Percentiles rank a stretch among this genome's conserved stretches.
Evolutionary conservation across 2,888 invertebrate genomes (phyloP).

Genomic region (Tinea pellionella): DNA sequence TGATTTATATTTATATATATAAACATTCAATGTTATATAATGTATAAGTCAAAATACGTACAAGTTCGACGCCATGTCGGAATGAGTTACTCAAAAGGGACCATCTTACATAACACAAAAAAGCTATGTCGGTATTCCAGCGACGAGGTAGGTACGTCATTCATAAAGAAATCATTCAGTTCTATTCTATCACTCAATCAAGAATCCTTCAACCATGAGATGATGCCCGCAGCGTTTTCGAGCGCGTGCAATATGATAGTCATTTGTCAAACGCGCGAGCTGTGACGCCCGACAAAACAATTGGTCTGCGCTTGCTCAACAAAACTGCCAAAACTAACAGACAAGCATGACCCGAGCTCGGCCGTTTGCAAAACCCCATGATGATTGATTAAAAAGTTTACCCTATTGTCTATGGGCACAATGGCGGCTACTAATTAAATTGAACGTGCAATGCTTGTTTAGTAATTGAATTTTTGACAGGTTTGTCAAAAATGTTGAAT

Average conservation of each 20-base stretch:
- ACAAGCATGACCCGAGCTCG: constrained; percentile 26
- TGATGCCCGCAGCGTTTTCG: constrained; percentile 16
- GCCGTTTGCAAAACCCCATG: constrained; percentile 16
- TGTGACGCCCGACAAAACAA: constrained; percentile 20
- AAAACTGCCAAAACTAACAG: constrained; percentile 33
- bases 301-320: constrained; percentile 29
- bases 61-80: background rate
- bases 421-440: constrained; percentile 40
- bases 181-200: constrained; percentile 18
- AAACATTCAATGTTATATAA: background rate
- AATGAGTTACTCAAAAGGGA: background rate
- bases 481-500: constrained; percentile 1
- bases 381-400: constrained; percentile 57
- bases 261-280: constrained; percentile 25
- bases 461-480: constrained; percentile 13
- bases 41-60: background rate
- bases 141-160: constrained; percentile 12
- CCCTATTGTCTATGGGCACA: constrained; percentile 46
- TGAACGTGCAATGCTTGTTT: constrained; percentile 16
- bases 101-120: background rate
- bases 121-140: background rate
- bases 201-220: constrained; percentile 20
- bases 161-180: constrained; percentile 15
- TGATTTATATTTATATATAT: background rate
- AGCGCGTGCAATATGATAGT: constrained; percentile 23